Base-by-base conservation (phyloP, 2,888 invertebrate genomes). In the Troglohyphantes excavatus region DNA sequence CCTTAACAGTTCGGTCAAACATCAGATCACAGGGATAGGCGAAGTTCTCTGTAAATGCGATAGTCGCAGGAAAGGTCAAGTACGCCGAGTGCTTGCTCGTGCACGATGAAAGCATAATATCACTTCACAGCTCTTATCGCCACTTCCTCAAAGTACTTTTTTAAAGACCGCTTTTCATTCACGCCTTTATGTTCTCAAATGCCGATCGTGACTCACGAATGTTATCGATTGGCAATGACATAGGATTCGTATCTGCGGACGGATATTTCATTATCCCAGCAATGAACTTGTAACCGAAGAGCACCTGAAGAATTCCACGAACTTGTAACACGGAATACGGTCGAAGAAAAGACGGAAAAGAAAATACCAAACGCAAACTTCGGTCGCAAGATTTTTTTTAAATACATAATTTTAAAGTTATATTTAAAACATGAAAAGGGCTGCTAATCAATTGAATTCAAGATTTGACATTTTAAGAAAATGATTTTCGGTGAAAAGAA, bases 131-230 rank as follows among this genome's bases (percentile, higher is more conserved):
- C 21, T 72, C 46, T 53, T 72, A 72, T 72, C 26, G 2, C 46
- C 26, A n/a, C 46, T 46, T 46, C 26, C 26, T 72, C 23, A 26
- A 70, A 70, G 13, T 46, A 72, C n/a, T 17, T 27, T 53, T 17
- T n/a, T 53, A 26, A 72, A 46, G 46, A 72, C 26, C 72, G 26
- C 68, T 19, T 5, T 46, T 46, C 46, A 46, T 27, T n/a, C 72
- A 27, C n/a, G 72, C 53, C 46, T 72, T 72, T 53, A 72, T n/a
- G n/a, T 72, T 39, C 43, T 46, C 23, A 46, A 72, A 72, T 72
- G 17, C 46, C 46, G 23, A 23, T 72, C 46, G 43, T 70, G 70
- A 70, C 21, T 70, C 70, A 70, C 39, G 70, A 63, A 6, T 23
- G 43, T 17, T 39, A 70, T 43, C 70, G 43, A 72, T 72, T 23